Percentiles rank a stretch among this genome's conserved stretches.
Evolutionary conservation across 1,140 invertebrate species (phyloP).

Genomic region (Euura saliciscinereae): DNA sequence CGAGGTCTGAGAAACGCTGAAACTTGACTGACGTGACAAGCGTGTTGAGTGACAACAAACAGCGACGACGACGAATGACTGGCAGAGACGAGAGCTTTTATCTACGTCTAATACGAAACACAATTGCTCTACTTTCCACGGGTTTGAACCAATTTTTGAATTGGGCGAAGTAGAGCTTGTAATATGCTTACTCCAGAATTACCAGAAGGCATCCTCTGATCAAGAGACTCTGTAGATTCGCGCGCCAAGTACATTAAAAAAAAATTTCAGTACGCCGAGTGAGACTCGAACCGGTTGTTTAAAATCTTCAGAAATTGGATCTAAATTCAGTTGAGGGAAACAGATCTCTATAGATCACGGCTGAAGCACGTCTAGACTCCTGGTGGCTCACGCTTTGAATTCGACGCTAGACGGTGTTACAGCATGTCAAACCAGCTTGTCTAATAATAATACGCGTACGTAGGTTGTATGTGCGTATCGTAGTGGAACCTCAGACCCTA

Average conservation of each 20-base stretch:
- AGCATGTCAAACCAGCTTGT: neutral
- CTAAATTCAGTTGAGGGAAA: too few species aligned
- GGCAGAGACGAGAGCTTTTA: neutral
- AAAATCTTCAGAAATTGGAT: too few species aligned
- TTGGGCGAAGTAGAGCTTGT: too few species aligned
- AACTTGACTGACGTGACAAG: neutral
- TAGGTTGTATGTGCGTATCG: neutral
- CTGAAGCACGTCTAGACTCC: neutral
- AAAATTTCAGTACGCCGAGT: too few species aligned
- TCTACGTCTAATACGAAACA: neutral
- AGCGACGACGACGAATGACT: neutral
- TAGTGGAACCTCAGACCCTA: neutral
- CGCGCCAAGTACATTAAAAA: too few species aligned
- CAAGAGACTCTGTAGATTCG: too few species aligned
- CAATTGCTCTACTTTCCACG: neutral
- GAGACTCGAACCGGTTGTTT: too few species aligned
- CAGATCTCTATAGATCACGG: too few species aligned
- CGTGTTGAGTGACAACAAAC: neutral
- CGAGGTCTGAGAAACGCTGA: too few species aligned
- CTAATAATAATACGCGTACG: neutral
- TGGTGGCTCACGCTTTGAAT: neutral
- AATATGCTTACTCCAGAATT: too few species aligned
- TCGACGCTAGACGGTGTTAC: neutral
- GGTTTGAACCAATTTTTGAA: too few species aligned
- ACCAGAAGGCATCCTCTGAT: too few species aligned